Percentiles rank a stretch among this genome's conserved stretches.
phyloP scores from a whole-genome alignment of 2,797 vertebrate species.

The Diplodus sargus region DNA sequence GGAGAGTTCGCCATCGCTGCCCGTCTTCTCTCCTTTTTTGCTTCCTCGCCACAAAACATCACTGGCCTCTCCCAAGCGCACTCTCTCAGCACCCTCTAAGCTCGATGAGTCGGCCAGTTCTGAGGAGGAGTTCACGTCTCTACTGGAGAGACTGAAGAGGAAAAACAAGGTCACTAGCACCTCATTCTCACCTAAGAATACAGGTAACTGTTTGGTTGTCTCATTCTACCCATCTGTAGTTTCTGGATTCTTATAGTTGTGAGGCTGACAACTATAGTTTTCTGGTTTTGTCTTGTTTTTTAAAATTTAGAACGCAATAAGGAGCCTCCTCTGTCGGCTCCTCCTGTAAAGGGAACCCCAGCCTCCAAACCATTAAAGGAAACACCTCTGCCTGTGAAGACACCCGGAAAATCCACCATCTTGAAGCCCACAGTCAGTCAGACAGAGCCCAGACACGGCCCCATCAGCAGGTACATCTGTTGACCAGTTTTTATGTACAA shows the following conservation, averaged over 20 bases:
- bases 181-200: constrained; percentile 53
- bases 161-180: constrained; percentile 68
- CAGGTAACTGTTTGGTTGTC: constrained; percentile 48
- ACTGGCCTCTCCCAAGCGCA: constrained; percentile 52
- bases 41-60: constrained; percentile 16
- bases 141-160: constrained; percentile 87
- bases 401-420: constrained; percentile 64
- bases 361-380: constrained; percentile 32
- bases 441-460: constrained; percentile 77
- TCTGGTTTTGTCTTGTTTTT: not conserved
- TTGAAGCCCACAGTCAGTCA: constrained; percentile 73
- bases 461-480: constrained; percentile 76
- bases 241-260: not conserved
- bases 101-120: constrained; percentile 81
- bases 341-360: constrained; percentile 36
- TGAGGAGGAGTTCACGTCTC: constrained; percentile 87
- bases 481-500: not conserved
- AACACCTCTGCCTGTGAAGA: constrained; percentile 45
- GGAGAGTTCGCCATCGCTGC: constrained; percentile 7
- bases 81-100: constrained; percentile 57
- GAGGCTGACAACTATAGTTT: not conserved
- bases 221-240: not conserved
- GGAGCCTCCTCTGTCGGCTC: constrained; percentile 58
- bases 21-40: constrained; percentile 27
- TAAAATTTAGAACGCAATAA: constrained; percentile 46